Evolutionary conservation across 2,888 invertebrate genomes (phyloP), one percentile per base, ranked within the genome.

Genomic region (Clivina fossor): DNA sequence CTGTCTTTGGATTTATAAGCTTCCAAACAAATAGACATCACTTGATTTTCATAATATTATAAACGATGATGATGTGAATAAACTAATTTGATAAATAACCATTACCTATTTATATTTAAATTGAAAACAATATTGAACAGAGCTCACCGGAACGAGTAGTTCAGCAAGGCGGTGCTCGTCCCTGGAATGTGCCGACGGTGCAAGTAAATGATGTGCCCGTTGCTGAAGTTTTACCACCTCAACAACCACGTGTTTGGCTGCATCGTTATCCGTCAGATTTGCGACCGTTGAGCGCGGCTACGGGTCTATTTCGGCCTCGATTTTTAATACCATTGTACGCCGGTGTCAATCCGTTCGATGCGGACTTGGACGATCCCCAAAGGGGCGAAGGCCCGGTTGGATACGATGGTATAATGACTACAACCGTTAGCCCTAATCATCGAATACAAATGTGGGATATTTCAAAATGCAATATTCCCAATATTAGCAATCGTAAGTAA

Each of bases 371-470:
- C 59, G 73, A 74, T 58, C 65, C 68, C 2, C 68, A 68, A 43
- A 64, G 73, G 38, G 71, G 72, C 38, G 71, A 70, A 50, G 49
- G 51, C 15, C 51, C 51, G 22, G 56, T 55, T 5, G 46, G 51
- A 16, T 71, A 73, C 49, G 74, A 74, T 50, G 69, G 67, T 40
- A 73, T 74, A 59, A 71, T 73, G 65, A 68, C 73, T 59, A 75
- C 80, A 3, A 76, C 84, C 38, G 80, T 84, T 22, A 81, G 83
- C 38, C 82, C 84, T 35, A 85, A 85, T 63, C 88, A 90, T 73
- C 78, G 91, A 61, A 86, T 92, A 63, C 91, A 92, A 74, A 85
- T 84, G 35, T 92, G 92, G 92, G 87, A 90, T 75, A 88, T 91
- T 72, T 81, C 84, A 2, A 77, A 80, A 37, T 82, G 81, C 58